phyloP scores from a whole-genome alignment of 2,113 vertebrate genomes.

The Melanerpes formicivorus region DNA sequence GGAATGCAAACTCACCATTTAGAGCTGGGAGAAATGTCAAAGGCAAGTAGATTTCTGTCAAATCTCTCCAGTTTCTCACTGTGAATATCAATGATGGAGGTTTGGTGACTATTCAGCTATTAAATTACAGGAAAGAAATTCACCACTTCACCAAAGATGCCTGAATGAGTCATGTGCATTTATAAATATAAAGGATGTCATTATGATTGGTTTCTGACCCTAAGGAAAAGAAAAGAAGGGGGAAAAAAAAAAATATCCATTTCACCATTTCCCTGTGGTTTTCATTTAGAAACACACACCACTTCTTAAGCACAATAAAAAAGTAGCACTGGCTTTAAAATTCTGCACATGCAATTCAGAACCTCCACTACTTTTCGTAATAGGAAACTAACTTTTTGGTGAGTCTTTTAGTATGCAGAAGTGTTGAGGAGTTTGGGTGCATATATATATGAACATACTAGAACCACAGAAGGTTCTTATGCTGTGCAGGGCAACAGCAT shows the following conservation, averaged over 20 bases:
- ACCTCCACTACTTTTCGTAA: background rate
- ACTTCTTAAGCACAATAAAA: background rate
- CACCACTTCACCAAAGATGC: background rate
- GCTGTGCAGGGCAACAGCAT: too few relatives aligned
- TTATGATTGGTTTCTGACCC: background rate
- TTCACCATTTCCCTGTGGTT: background rate
- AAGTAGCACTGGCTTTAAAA: background rate
- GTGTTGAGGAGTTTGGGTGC: too few relatives aligned
- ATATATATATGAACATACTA: background rate
- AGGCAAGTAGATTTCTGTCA: conserved; percentile 1
- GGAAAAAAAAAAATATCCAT: background rate
- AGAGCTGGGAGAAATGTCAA: conserved; percentile 9
- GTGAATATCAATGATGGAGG: background rate
- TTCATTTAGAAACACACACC: background rate
- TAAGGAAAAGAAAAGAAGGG: background rate
- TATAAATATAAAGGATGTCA: background rate
- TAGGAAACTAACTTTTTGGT: background rate
- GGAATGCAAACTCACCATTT: fast-evolving
- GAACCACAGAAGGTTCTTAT: background rate
- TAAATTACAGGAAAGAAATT: conserved; percentile 41
- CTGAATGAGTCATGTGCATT: background rate
- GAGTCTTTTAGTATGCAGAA: background rate
- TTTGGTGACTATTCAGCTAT: background rate
- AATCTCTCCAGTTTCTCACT: background rate
- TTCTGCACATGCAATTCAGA: background rate